Conservation (phyloP, 1,140 invertebrate species). For the Solenopsis invicta region DNA sequence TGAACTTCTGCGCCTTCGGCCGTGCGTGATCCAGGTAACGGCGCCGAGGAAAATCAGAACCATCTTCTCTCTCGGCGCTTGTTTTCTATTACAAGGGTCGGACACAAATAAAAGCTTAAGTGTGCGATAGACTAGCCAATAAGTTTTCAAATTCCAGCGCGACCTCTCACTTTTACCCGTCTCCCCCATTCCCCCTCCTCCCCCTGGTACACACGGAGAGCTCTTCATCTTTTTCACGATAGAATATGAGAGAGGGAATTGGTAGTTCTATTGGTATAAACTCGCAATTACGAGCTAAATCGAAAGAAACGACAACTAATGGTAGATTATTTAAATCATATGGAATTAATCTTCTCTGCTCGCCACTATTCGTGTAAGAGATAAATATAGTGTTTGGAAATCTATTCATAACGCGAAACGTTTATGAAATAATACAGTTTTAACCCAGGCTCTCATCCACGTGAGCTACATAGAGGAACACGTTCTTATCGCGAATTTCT, state of each 20-base stretch:
- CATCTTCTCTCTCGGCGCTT: constrained; percentile 18
- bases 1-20: constrained; percentile 79
- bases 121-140: constrained; percentile 52
- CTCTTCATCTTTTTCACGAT: neutral
- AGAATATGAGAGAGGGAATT: neutral
- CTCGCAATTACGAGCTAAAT: constrained; percentile 5
- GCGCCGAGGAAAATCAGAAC: constrained; percentile 64
- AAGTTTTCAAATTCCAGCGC: constrained; percentile 50
- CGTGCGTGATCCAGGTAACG: constrained; percentile 66
- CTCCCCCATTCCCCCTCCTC: too few species aligned
- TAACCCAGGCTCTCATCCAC: neutral
- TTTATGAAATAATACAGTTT: neutral
- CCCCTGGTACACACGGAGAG: neutral
- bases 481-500: neutral
- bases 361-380: neutral
- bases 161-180: constrained; percentile 2
- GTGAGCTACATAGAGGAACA: neutral
- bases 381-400: neutral
- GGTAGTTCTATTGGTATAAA: neutral
- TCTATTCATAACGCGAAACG: neutral
- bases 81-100: constrained; percentile 59
- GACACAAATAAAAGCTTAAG: constrained; percentile 49
- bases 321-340: neutral
- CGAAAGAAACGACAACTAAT: neutral
- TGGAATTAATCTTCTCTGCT: neutral